A percentile compares a stretch with the other conserved stretches of the same genome.
Conservation (phyloP, 35 echinoderm and acorn worm genomes). For the Eucidaris tribuloides region DNA sequence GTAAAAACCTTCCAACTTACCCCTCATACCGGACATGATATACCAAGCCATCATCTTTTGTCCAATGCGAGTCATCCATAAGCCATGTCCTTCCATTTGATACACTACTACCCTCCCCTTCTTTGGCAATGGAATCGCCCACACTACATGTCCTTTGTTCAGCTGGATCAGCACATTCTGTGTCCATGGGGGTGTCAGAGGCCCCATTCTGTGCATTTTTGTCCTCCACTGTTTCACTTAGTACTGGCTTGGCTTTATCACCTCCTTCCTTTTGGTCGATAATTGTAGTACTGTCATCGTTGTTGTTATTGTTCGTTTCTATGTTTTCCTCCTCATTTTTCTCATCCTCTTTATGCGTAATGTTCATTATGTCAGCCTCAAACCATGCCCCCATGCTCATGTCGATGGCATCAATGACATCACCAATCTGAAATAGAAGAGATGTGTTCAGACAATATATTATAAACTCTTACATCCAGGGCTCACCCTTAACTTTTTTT, state of each 20-base stretch:
- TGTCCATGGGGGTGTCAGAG: slow-evolving; percentile 22
- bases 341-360: slow-evolving; percentile 35
- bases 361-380: slow-evolving; percentile 76
- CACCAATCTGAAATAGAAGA: slow-evolving; percentile 42
- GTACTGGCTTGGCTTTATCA: background rate
- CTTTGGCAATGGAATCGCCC: slow-evolving; percentile 1
- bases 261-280: slow-evolving; percentile 11
- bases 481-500: no score
- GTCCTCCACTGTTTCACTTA: no score
- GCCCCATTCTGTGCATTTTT: slow-evolving; percentile 24
- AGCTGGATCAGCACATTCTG: slow-evolving; percentile 6
- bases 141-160: background rate
- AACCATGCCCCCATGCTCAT: slow-evolving; percentile 96
- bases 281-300: slow-evolving; percentile 2
- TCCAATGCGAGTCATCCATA: slow-evolving; percentile 3
- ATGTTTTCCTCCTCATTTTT: slow-evolving; percentile 19
- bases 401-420: slow-evolving; percentile 94
- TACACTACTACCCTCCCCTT: slow-evolving; percentile 28
- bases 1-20: no score
- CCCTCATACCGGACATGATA: slow-evolving; percentile 62
- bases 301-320: slow-evolving; percentile 1
- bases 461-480: no score
- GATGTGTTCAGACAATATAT: no score
- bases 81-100: slow-evolving; percentile 33
- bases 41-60: slow-evolving; percentile 21